Base-by-base conservation (phyloP, 2,888 invertebrate genomes). In the Sarcophaga subvicina region DNA sequence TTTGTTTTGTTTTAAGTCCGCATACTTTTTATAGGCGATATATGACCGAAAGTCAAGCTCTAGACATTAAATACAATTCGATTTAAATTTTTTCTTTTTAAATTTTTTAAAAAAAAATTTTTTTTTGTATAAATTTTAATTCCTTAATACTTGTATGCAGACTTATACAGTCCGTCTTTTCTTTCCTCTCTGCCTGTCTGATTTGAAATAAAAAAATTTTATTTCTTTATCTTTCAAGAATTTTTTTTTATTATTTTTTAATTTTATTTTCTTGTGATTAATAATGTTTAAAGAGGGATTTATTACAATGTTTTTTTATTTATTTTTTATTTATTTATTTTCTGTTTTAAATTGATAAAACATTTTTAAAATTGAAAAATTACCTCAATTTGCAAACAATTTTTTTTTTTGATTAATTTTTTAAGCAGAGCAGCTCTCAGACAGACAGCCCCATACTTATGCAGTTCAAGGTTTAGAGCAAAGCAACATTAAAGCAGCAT, bases 271-370 rank as follows among this genome's bases (percentile, higher is more conserved):
- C 37, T 8, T 37, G 37, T 37, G 37, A 37, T 37, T 37, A 37
- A 37, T 37, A 37, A 37, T 67, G 62, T 62, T 66, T 67, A 45
- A 67, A 27, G 63, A 73, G 59, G 69, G 60, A 83, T 86, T 86
- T 86, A 80, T 86, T 67, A 73, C 60, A 10, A 17, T n/a, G 14
- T 62, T 62, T 54, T 54, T n/a, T 70, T 54, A 14, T 14, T 49
- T 49, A 14, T 62, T 62, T 62, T 45, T n/a, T 70, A 37, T 17
- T 70, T 49, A 12, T 12, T 49, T 49, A 12, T 60, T 60, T 62
- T 64, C n/a, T 64, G 10, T 64, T 78, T 60, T 25, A 77, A 83
- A 86, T 80, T 77, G 67, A 59, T 80, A 79, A 82, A 86, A 79
- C 54, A 45, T 69, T 86, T 79, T 66, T 20, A 37, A 59, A 54